phyloP scores from a whole-genome alignment of 2,797 vertebrate genomes.

The Parotocinclus haroldoi region DNA sequence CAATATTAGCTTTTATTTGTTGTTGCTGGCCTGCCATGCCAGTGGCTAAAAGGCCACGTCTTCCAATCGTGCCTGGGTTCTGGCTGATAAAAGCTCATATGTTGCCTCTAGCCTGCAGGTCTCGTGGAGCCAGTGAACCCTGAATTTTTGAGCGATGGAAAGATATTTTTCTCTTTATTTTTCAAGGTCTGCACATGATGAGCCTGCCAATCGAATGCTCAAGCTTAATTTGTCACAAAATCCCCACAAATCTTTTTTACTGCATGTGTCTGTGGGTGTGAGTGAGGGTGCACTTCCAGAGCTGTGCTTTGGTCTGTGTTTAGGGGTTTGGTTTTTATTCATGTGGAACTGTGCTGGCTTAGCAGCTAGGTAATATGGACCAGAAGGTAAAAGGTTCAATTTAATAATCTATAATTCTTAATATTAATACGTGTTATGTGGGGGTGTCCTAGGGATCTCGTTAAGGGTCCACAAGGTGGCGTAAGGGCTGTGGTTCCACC shows the following conservation, averaged over 20 bases:
- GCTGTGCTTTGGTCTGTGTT: conserved; percentile 30
- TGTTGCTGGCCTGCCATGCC: conserved; percentile 40
- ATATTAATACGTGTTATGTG: no score
- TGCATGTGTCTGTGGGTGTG: conserved; percentile 20
- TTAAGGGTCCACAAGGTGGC: no score
- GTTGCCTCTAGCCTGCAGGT: conserved; percentile 67
- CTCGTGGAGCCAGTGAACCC: conserved; percentile 62
- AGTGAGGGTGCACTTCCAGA: conserved; percentile 22
- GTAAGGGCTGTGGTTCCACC: no score
- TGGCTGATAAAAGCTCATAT: conserved; percentile 76
- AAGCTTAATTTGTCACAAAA: neutral
- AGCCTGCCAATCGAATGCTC: conserved; percentile 46
- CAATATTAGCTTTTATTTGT: conserved; percentile 56
- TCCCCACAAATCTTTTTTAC: conserved; percentile 27
- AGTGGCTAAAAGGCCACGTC: conserved; percentile 23
- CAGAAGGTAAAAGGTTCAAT: no score
- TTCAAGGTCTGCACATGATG: conserved; percentile 58
- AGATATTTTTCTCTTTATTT: conserved; percentile 57
- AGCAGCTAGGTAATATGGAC: no score
- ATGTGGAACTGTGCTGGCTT: no score
- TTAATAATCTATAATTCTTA: no score
- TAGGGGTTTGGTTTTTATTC: conserved; percentile 13
- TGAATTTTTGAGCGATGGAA: conserved; percentile 68
- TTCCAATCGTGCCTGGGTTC: conserved; percentile 68
- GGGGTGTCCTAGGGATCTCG: no score